A percentile compares a stretch with the other conserved stretches of the same genome.
These are phyloP conservation scores for Dasysyrphus tricinctus DNA, from an alignment of 2,888 invertebrate species.

Conservation along the genomic window DNA sequence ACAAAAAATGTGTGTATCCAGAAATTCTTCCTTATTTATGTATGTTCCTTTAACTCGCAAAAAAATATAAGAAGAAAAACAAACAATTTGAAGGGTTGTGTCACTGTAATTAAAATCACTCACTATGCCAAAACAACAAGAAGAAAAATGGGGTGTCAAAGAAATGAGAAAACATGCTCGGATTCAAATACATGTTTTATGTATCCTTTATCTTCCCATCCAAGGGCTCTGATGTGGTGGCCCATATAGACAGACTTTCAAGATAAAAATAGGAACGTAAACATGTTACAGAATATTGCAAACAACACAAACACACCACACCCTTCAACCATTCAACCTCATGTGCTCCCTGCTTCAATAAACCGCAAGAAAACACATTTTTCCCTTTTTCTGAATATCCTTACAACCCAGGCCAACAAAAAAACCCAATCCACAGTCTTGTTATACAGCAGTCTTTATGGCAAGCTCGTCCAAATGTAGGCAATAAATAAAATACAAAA, in stretches of 20 bases:
- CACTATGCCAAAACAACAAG: slow-evolving; percentile 22
- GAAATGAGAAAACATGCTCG: slow-evolving; percentile 33
- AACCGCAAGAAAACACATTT: slow-evolving; percentile 50
- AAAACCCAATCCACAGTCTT: slow-evolving; percentile 56
- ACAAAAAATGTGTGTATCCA: no score
- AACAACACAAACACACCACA: slow-evolving; percentile 28
- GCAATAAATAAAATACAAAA: slow-evolving; percentile 61
- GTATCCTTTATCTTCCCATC: slow-evolving; percentile 14
- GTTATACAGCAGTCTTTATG: slow-evolving; percentile 52
- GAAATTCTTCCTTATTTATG: neutral
- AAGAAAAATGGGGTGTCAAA: slow-evolving; percentile 37
- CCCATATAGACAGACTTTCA: neutral
- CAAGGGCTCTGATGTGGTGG: slow-evolving; percentile 19
- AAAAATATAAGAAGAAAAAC: slow-evolving; percentile 2
- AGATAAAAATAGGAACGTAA: slow-evolving; percentile 14
- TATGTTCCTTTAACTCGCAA: neutral
- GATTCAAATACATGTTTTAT: neutral
- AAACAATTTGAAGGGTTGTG: slow-evolving; percentile 62
- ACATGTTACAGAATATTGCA: slow-evolving; percentile 45
- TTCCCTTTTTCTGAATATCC: slow-evolving; percentile 14
- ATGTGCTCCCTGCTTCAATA: slow-evolving; percentile 48
- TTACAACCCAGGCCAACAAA: neutral
- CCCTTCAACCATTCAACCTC: slow-evolving; percentile 4
- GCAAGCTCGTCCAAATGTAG: slow-evolving; percentile 66
- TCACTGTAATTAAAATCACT: slow-evolving; percentile 74